Evolutionary conservation across 2,888 invertebrate species (phyloP).

Genomic region (Trissolcus japonicus): DNA sequence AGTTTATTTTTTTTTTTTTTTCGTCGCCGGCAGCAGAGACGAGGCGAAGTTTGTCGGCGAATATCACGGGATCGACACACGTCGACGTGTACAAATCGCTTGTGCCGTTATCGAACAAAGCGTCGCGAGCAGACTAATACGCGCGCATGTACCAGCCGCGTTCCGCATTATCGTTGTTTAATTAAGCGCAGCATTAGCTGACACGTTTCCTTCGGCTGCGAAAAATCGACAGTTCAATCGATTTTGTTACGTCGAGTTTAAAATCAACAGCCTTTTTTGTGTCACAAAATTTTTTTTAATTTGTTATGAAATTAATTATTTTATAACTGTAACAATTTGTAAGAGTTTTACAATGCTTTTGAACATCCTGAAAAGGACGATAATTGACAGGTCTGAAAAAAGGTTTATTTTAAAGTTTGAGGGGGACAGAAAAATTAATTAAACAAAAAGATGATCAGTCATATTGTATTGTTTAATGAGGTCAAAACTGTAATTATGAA

Average conservation of each 20-base stretch:
- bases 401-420: no score
- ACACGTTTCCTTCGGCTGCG: conserved; percentile 18
- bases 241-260: background rate
- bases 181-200: conserved; percentile 44
- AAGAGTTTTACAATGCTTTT: no score
- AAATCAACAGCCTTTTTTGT: no score
- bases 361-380: no score
- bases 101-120: conserved; percentile 21
- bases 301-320: no score
- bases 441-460: no score
- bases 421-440: no score
- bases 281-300: no score
- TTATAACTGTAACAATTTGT: no score
- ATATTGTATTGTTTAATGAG: no score
- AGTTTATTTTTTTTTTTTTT: background rate
- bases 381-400: no score
- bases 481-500: no score
- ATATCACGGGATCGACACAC: conserved; percentile 33
- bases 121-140: conserved; percentile 5
- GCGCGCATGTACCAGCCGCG: background rate
- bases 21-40: background rate
- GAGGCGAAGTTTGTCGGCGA: conserved; percentile 3
- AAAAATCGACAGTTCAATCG: conserved; percentile 29
- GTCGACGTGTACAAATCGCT: conserved; percentile 12
- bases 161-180: conserved; percentile 26